phyloP scores from a whole-genome alignment of 2,888 invertebrate species.

The Orthosia gracilis region DNA sequence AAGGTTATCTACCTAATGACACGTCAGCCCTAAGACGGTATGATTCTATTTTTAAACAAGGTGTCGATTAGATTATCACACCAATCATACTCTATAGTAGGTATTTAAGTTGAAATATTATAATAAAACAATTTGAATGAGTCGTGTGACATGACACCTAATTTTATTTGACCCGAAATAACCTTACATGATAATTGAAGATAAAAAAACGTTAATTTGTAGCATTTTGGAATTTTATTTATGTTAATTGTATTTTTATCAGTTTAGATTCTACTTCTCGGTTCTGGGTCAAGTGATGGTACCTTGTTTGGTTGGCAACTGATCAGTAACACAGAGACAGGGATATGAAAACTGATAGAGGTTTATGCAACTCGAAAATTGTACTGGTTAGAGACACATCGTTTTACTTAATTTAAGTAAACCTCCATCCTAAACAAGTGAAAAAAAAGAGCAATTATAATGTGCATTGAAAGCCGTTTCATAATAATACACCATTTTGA shows the following conservation, averaged over 20 bases:
- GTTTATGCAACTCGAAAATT: no score
- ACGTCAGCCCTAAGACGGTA: no score
- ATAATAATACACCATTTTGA: no score
- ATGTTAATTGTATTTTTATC: slow-evolving; percentile 45
- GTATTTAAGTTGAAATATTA: not conserved
- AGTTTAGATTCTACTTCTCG: slow-evolving; percentile 1
- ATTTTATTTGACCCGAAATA: slow-evolving; percentile 39
- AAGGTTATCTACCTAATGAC: no score
- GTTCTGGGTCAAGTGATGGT: slow-evolving; percentile 18
- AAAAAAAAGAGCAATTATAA: no score
- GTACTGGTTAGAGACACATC: no score
- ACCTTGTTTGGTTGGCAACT: slow-evolving; percentile 15
- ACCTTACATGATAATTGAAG: slow-evolving; percentile 17
- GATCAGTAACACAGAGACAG: not conserved
- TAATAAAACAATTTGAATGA: slow-evolving; percentile 1
- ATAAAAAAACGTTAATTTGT: slow-evolving; percentile 34
- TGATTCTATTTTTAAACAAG: not conserved
- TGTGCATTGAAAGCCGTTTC: no score
- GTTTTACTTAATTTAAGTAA: no score
- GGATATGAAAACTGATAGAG: no score
- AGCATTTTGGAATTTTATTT: slow-evolving; percentile 2
- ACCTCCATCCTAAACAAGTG: no score
- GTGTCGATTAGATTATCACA: slow-evolving; percentile 1
- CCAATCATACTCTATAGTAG: not conserved
- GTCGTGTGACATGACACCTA: slow-evolving; percentile 5